Evolutionary conservation across 2,797 vertebrate species (phyloP), one percentile per base, ranked within the genome.

Genomic region (Pachyuromys duprasi): DNA sequence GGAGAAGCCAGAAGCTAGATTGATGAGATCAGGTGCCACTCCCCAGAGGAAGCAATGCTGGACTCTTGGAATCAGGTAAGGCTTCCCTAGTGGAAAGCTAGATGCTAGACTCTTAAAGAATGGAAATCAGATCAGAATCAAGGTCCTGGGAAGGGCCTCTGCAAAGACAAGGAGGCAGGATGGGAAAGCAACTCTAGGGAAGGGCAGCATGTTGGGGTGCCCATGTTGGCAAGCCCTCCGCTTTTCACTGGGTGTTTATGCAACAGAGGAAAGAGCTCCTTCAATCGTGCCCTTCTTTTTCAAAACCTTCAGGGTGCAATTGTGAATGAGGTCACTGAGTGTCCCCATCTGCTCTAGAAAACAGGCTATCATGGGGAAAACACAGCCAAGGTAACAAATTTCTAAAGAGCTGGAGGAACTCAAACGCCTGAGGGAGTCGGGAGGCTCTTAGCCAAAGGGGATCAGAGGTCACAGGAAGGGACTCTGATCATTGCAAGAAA

Each of bases 371-470:
- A 5, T 31, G 1, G 42, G 49, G 49, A 42, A 20, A 3, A 33
- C 1, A 2, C 62, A 60, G 57, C 22, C 67, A 62, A 81, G 31
- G 69, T 7, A 9, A 14, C 14, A 15, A n/a, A 22, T 57, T 39
- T 67, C 74, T n/a, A 67, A 57, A 26, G 9, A 65, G n/a, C 39
- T 2, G 5, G 49, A 11, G 0, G 33, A n/a, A 65, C 28, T 8
- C 0, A 1, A 26, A 57, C 18, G n/a, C 62, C 45, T 7, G 18
- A 39, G 28, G 8, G 4, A 13, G 1, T 4, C 6, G 24, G 3
- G 33, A 60, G n/a, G 67, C 9, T 65, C 49, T 45, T 18, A 17
- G 39, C 49, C 14, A 67, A 49, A 49, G 0, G 36, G 6, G 69
- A n/a, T 60, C 17, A 28, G 53, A 74, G 53, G 36, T 8, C 70